These are phyloP conservation scores for Rhagophthalmus giganteus DNA, from an alignment of 2,888 invertebrate genomes.

Conservation along the genomic window DNA sequence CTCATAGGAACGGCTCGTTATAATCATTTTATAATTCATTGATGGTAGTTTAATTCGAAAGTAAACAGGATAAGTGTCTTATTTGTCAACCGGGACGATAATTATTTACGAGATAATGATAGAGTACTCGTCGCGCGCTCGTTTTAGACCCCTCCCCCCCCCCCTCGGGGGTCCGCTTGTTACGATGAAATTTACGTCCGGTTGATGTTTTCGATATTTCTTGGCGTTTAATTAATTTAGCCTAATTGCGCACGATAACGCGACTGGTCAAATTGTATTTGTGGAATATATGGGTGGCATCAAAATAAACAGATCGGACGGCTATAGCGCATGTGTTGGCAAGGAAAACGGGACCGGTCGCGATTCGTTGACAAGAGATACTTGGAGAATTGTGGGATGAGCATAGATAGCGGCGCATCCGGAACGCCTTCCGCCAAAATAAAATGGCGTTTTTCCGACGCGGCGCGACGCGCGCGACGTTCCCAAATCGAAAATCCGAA, in stretches of 20 bases:
- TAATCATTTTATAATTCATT: constrained; percentile 37
- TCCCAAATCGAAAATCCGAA: constrained; percentile 1
- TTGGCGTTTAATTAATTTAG: neutral
- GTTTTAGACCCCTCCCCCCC: no score
- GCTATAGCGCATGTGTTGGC: constrained; percentile 23
- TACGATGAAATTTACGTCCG: constrained; percentile 4
- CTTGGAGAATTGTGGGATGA: constrained; percentile 36
- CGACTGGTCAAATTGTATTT: no score
- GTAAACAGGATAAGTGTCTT: constrained; percentile 34
- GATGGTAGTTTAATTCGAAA: constrained; percentile 36
- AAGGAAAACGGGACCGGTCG: constrained; percentile 8
- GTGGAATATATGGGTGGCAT: no score
- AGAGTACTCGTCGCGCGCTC: constrained; percentile 11
- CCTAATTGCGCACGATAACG: no score
- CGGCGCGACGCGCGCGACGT: neutral
- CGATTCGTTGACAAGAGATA: constrained; percentile 37
- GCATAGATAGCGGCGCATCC: constrained; percentile 39
- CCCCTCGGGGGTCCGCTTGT: constrained; percentile 9
- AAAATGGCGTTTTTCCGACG: constrained; percentile 33
- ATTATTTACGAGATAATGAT: constrained; percentile 27
- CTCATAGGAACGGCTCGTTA: constrained; percentile 21
- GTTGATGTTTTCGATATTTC: neutral
- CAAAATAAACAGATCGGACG: no score
- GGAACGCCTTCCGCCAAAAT: constrained; percentile 30
- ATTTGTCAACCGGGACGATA: constrained; percentile 31